Base-by-base conservation (phyloP, 2,797 vertebrate genomes). In the Neostethus bicornis region DNA sequence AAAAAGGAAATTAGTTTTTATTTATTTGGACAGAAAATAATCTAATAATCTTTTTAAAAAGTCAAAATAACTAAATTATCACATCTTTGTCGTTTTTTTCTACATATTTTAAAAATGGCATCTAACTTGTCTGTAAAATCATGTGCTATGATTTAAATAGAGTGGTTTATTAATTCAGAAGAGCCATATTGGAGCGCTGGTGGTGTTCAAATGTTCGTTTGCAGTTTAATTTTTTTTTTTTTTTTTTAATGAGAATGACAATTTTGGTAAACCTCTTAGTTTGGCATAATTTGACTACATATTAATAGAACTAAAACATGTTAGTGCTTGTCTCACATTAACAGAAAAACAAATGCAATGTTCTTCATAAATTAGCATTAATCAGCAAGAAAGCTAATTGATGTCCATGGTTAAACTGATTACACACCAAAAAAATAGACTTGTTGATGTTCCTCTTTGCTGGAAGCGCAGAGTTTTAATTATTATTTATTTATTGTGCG, bases 181-280 rank as follows among this genome's bases (percentile, higher is more conserved):
- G 39, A 39, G 16, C 24, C 20, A 1, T 53, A n/a, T 53, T 53
- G 43, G 53, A 5, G 34, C 48, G 69, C 51, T 61, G 34, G 52
- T 76, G 74, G 61, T 71, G 46, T 70, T 53, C 43, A 57, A 51
- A 56, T 70, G 29, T 54, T 41, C 43, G 52, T 24, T 16, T 51
- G 60, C 58, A 56, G 69, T 70, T 25, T 59, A 61, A 52, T 51
- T 69, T 66, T 58, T 14, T 34, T 29, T 21, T 58, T 32, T 9
- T 26, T 26, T 5, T n/a, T n/a, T n/a, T n/a, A n/a, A 6, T 32
- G 43, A 44, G 38, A 14, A 29, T 51, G 45, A 8, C 7, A 61
- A 20, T 56, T 69, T 66, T 34, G 47, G 41, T 17, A 7, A 73
- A 26, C 21, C 49, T 57, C 26, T 61, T 43, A 66, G 51, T 50